Conservation (phyloP, 1,140 invertebrate genomes). For the Drosophila takahashii region DNA sequence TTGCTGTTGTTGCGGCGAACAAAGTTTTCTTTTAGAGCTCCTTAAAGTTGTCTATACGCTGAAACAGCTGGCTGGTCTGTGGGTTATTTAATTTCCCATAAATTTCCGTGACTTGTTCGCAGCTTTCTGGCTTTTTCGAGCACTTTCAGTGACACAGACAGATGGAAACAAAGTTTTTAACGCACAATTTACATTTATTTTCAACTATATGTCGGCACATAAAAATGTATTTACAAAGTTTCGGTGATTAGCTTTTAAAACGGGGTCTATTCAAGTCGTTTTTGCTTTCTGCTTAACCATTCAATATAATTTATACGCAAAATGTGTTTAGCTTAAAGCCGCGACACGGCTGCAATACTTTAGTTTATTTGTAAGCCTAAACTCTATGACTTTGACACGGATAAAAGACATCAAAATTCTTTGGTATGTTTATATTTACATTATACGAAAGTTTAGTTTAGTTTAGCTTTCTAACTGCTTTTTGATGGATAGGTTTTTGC, state of each 20-base stretch:
- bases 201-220: slow-evolving; percentile 51
- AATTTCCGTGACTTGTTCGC: slow-evolving; percentile 27
- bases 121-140: slow-evolving; percentile 4
- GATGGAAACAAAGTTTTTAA: slow-evolving; percentile 38
- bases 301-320: slow-evolving; percentile 8
- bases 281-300: not conserved
- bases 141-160: slow-evolving; percentile 2
- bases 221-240: slow-evolving; percentile 56
- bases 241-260: slow-evolving; percentile 37
- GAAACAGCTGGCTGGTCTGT: not conserved
- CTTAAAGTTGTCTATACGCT: slow-evolving; percentile 48
- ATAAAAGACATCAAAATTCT: slow-evolving; percentile 48
- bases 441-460: not conserved
- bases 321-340: slow-evolving; percentile 66
- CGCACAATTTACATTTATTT: slow-evolving; percentile 60
- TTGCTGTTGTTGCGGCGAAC: slow-evolving; percentile 12
- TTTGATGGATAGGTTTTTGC: not conserved
- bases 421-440: slow-evolving; percentile 25
- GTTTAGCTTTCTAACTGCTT: slow-evolving; percentile 14
- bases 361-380: slow-evolving; percentile 48
- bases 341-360: slow-evolving; percentile 71
- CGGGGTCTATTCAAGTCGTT: slow-evolving; percentile 8
- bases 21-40: slow-evolving; percentile 32
- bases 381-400: slow-evolving; percentile 32
- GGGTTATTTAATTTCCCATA: slow-evolving; percentile 57